Percentiles rank a stretch among this genome's conserved stretches.
Conservation (phyloP, 2,797 vertebrate genomes). For the Peromyscus melanophrys region DNA sequence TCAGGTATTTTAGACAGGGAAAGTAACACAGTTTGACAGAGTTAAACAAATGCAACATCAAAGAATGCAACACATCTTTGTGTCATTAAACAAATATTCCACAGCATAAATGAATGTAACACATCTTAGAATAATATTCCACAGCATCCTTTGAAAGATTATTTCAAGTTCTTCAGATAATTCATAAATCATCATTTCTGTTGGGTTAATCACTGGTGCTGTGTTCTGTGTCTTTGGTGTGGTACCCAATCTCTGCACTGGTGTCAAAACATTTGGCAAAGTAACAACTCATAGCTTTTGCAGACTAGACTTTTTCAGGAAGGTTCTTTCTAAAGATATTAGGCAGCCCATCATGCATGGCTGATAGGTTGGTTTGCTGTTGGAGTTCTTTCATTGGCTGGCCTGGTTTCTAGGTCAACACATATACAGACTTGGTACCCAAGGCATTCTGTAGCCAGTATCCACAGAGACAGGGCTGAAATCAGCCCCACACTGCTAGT, state of each 20-base stretch:
- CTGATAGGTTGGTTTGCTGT: neutral
- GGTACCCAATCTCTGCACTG: neutral
- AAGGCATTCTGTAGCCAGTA: neutral
- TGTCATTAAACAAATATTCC: too few relatives aligned
- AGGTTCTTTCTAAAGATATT: neutral
- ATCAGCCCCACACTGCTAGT: fast-evolving
- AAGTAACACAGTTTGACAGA: neutral
- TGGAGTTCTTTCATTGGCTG: neutral
- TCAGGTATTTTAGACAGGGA: neutral
- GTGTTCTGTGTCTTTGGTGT: neutral
- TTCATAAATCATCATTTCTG: neutral
- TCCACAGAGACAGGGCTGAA: neutral
- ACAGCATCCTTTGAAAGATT: neutral
- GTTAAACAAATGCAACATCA: neutral
- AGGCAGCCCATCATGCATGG: too few relatives aligned
- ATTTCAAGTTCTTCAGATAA: neutral
- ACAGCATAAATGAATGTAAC: neutral
- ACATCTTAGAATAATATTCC: neutral
- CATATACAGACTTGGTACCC: neutral
- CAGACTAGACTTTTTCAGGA: neutral
- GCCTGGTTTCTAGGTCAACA: neutral
- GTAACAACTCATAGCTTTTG: neutral
- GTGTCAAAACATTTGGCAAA: neutral
- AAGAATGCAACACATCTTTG: neutral
- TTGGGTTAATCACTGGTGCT: neutral